Percentiles rank a stretch among this genome's conserved stretches.
These are phyloP conservation scores for Indri indri DNA, from an alignment of 2,113 vertebrate species.

Conservation along the genomic window DNA sequence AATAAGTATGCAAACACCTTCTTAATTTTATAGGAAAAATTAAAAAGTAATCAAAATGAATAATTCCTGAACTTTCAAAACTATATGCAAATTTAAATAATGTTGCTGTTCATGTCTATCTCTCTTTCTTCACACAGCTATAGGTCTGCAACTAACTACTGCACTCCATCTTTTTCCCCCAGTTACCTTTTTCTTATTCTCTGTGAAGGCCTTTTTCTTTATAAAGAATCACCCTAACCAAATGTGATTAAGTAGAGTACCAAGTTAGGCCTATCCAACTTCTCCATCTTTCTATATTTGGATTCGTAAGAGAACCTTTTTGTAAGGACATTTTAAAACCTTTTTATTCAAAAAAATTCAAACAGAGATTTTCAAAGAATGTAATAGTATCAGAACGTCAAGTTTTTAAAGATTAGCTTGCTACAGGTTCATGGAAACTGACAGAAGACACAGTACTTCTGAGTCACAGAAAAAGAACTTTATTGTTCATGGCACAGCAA, in stretches of 20 bases:
- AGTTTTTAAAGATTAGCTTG: not conserved
- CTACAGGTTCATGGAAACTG: not conserved
- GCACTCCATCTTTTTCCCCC: not conserved
- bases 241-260: no score
- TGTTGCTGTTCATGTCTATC: not conserved
- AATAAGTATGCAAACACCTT: not conserved
- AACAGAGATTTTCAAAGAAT: not conserved
- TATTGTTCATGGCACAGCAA: not conserved
- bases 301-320: not conserved
- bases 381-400: not conserved
- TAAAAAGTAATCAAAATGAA: not conserved
- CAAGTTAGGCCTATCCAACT: not conserved
- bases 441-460: not conserved
- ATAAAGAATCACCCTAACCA: not conserved
- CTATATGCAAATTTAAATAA: not conserved
- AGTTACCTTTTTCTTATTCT: not conserved
- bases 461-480: not conserved
- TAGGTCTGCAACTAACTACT: not conserved
- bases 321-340: not conserved
- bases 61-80: not conserved
- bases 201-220: not conserved
- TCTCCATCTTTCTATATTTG: not conserved
- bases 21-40: not conserved
- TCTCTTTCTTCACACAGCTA: no score
- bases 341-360: not conserved